Percentiles rank a stretch among this genome's conserved stretches.
Evolutionary conservation across 2,113 vertebrate genomes (phyloP).

Genomic region (Corythornis cristatus): DNA sequence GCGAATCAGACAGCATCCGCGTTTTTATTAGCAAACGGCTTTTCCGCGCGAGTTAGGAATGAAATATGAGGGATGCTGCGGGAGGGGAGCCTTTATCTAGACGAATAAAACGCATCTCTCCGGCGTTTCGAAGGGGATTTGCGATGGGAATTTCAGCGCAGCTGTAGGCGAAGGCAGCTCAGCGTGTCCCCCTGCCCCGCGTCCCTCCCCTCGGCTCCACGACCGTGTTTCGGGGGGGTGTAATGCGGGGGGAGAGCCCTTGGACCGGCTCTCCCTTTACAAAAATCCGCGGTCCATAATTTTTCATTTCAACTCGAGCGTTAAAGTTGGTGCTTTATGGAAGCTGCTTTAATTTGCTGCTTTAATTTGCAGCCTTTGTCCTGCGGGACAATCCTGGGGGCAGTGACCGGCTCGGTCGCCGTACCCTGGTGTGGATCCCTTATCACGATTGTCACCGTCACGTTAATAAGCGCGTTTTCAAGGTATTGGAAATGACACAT

Average conservation of each 20-base stretch:
- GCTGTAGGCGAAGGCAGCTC: not conserved
- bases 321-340: not conserved
- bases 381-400: not conserved
- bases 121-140: not conserved
- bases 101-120: not conserved
- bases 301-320: not conserved
- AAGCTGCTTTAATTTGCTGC: not conserved
- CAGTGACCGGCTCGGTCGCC: not conserved
- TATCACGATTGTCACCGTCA: not conserved
- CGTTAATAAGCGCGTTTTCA: not conserved
- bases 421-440: not conserved
- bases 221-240: not conserved
- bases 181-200: not conserved
- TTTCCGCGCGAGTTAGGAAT: rapidly evolving
- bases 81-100: not conserved
- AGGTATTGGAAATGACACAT: not conserved
- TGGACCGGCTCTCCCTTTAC: not conserved
- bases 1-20: rapidly evolving
- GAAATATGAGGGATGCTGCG: rapidly evolving
- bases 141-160: not conserved
- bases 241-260: not conserved
- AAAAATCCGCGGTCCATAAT: rapidly evolving
- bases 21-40: rapidly evolving
- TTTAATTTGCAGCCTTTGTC: not conserved
- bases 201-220: not conserved